These are phyloP conservation scores for Odontophorus gujanensis DNA, from an alignment of 2,113 vertebrate genomes.

Conservation along the genomic window DNA sequence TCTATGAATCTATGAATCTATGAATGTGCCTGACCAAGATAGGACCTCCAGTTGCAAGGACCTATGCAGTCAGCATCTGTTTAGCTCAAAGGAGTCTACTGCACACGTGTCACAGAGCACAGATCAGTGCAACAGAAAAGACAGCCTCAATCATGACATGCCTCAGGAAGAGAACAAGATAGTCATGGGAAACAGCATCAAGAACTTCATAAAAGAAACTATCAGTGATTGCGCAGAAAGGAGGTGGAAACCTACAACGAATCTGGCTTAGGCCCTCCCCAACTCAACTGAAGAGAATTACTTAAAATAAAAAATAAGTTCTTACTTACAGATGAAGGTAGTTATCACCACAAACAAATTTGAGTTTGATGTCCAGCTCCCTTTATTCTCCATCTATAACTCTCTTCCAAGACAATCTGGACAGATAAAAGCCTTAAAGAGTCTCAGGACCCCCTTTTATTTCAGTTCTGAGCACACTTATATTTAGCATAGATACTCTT, in stretches of 20 bases:
- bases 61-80: accelerated
- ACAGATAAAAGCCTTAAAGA: neutral
- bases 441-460: neutral
- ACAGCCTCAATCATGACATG: neutral
- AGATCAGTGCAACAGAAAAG: neutral
- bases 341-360: neutral
- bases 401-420: neutral
- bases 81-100: neutral
- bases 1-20: too few relatives aligned
- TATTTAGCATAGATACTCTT: neutral
- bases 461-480: neutral
- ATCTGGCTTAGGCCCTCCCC: neutral
- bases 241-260: neutral
- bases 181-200: neutral
- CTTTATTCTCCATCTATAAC: neutral
- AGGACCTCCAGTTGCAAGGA: neutral
- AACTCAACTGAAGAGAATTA: neutral
- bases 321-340: neutral
- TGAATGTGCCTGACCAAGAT: neutral
- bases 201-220: neutral
- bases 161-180: neutral
- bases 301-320: neutral
- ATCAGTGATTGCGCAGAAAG: neutral
- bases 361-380: neutral
- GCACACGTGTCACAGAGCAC: accelerated